Conservation (phyloP, 2,797 vertebrate species). For the Melanotaenia trifasciata region DNA sequence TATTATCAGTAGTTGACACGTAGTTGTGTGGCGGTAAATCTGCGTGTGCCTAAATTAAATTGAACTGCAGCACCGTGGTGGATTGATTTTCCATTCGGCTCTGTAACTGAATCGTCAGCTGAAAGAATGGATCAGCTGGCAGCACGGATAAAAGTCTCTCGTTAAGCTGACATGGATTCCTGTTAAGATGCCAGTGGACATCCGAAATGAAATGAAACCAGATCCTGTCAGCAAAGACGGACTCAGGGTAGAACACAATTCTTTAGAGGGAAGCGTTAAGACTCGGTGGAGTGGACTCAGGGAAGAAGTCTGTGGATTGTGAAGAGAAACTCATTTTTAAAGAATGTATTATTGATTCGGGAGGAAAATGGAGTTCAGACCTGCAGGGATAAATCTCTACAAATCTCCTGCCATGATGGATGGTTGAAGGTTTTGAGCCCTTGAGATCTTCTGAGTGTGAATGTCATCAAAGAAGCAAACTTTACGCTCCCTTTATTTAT, state of each 20-base stretch:
- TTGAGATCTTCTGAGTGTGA: constrained; percentile 35
- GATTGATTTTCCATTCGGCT: constrained; percentile 45
- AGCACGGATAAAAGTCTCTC: constrained; percentile 35
- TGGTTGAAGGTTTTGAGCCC: constrained; percentile 19
- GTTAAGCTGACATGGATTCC: constrained; percentile 46
- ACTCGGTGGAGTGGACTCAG: constrained; percentile 29
- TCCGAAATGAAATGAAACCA: constrained; percentile 23
- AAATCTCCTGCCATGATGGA: constrained; percentile 45
- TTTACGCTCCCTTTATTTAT: background rate
- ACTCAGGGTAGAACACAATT: constrained; percentile 27
- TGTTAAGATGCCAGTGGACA: constrained; percentile 26
- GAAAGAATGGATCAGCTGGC: constrained; percentile 26
- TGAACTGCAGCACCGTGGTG: constrained; percentile 2
- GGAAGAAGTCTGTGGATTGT: constrained; percentile 40
- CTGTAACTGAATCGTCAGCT: constrained; percentile 22
- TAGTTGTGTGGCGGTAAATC: background rate
- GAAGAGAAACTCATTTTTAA: constrained; percentile 66
- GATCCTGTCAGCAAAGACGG: constrained; percentile 29
- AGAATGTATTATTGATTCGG: constrained; percentile 74
- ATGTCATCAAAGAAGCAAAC: constrained; percentile 32
- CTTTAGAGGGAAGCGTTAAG: constrained; percentile 26
- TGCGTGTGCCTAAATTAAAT: constrained; percentile 27
- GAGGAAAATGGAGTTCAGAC: constrained; percentile 52
- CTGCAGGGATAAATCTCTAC: constrained; percentile 48
- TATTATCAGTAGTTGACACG: background rate